Base-by-base conservation (phyloP, 23 tunicate genomes). In the Oikopleura dioica region DNA sequence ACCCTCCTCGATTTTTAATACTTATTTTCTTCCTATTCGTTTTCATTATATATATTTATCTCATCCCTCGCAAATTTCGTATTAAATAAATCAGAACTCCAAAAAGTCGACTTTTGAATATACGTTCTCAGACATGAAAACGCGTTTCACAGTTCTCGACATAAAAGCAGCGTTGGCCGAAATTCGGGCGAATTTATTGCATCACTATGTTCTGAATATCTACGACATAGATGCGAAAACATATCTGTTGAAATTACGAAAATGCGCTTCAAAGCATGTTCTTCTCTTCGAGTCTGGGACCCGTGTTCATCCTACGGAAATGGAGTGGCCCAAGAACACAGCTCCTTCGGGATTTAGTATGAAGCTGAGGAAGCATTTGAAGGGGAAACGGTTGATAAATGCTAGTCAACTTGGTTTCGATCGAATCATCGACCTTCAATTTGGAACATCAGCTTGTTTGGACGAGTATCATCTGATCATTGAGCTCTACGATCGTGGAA, bases 261-360 rank as follows among this genome's bases (percentile, higher is more conserved):
- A 82, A 84, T 84, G 78, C 69, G 76, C 38, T 35, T 38, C 35
- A n/a, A 89, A 89, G 69, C 36, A 69, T 36, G 78, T 89, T 67
- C 58, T 89, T 32, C 69, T 89, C 36, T 51, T 89, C 50, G 96
- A 89, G 80, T 89, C 96, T 38, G 96, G 96, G 59, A 81, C 82
- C 5, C 38, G 96, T 59, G 76, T 89, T 51, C 96, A 89, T 75
- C 69, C 82, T 31, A 84, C 96, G 5, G 96, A 89, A 50, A 84
- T 84, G 79, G 96, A 89, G n/a, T 89, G 96, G 96, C 96, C 96
- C 1, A 89, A 89, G 80, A 89, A 89, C 76, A 78, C 58, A 38
- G 80, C 84, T 68, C 96, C 96, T 4, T 89, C 96, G 38, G 84
- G 88, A 0, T 89, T 89, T 72, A 80, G 89, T 4, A 79, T 89